Percentiles rank a stretch among this genome's conserved stretches.
These are phyloP conservation scores for Orius insidiosus DNA, from an alignment of 1,140 invertebrate species.

Conservation along the genomic window DNA sequence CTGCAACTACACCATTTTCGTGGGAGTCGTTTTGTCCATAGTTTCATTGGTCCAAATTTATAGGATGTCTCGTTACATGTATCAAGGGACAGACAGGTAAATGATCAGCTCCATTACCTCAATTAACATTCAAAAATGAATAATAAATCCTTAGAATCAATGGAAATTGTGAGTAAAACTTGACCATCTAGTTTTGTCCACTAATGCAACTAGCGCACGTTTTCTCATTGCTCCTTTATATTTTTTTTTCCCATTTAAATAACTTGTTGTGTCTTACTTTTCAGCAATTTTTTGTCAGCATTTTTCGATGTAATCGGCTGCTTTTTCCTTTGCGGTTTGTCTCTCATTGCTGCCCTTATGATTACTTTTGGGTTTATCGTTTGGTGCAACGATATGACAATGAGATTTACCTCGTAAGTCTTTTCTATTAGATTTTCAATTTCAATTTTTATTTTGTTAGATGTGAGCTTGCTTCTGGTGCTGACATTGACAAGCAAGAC, in stretches of 20 bases:
- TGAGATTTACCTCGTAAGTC: conserved; percentile 64
- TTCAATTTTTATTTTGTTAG: conserved; percentile 28
- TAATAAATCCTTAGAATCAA: not conserved
- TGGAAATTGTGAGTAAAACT: not conserved
- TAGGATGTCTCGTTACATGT: conserved; percentile 56
- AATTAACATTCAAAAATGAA: not conserved
- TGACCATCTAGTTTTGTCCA: not conserved
- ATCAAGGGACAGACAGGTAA: conserved; percentile 57
- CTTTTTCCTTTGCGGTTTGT: conserved; percentile 50
- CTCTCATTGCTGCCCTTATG: conserved; percentile 63
- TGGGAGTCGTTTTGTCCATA: conserved; percentile 58
- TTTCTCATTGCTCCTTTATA: not conserved
- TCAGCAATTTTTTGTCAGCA: conserved; percentile 72
- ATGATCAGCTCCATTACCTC: conserved; percentile 1
- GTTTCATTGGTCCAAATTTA: conserved; percentile 66
- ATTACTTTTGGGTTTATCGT: conserved; percentile 80
- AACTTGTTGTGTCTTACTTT: too few species aligned
- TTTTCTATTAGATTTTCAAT: conserved; percentile 10
- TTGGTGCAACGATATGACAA: conserved; percentile 78
- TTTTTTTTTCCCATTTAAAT: too few species aligned
- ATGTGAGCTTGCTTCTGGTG: conserved; percentile 72
- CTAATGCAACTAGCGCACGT: not conserved
- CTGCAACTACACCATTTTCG: conserved; percentile 75
- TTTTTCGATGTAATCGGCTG: conserved; percentile 70
- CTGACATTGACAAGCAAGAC: conserved; percentile 65